These are phyloP conservation scores for Berghia stephanieae DNA, from an alignment of 1,140 invertebrate genomes.

Conservation along the genomic window DNA sequence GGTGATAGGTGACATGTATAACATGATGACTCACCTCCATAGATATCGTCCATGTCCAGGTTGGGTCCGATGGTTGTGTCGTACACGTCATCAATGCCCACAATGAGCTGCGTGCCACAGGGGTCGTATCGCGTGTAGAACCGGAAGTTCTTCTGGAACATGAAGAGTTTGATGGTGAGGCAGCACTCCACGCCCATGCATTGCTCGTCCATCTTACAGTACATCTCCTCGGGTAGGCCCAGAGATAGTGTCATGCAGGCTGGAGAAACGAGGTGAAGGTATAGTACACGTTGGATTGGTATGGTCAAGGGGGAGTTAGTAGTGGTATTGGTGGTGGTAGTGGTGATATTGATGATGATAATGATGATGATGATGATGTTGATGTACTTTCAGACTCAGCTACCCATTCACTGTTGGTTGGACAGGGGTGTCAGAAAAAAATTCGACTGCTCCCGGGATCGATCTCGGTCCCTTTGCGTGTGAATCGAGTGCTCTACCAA, in stretches of 20 bases:
- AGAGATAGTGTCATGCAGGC: conserved; percentile 47
- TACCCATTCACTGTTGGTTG: too few species aligned
- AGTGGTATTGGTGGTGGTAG: background rate
- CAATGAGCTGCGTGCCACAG: conserved; percentile 24
- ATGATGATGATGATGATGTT: background rate
- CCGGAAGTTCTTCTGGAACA: conserved; percentile 45
- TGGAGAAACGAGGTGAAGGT: conserved; percentile 26
- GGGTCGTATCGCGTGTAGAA: conserved; percentile 47
- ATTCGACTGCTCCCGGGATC: too few species aligned
- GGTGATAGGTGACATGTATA: too few species aligned
- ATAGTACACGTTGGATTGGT: too few species aligned
- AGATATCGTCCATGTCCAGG: conserved; percentile 20
- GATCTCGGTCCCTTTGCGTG: too few species aligned
- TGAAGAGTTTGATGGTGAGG: conserved; percentile 42
- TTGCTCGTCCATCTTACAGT: conserved; percentile 48
- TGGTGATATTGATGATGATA: background rate
- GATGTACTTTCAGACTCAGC: too few species aligned
- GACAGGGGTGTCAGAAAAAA: too few species aligned
- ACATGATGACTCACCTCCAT: too few species aligned
- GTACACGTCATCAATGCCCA: conserved; percentile 36
- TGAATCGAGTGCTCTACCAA: too few species aligned
- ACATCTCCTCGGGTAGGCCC: conserved; percentile 42
- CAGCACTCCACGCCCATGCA: conserved; percentile 52
- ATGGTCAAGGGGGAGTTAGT: too few species aligned
- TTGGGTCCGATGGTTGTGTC: conserved; percentile 20